Evolutionary conservation across 2,113 vertebrate species (phyloP), one percentile per base, ranked within the genome.

Genomic region (Globicephala melas): DNA sequence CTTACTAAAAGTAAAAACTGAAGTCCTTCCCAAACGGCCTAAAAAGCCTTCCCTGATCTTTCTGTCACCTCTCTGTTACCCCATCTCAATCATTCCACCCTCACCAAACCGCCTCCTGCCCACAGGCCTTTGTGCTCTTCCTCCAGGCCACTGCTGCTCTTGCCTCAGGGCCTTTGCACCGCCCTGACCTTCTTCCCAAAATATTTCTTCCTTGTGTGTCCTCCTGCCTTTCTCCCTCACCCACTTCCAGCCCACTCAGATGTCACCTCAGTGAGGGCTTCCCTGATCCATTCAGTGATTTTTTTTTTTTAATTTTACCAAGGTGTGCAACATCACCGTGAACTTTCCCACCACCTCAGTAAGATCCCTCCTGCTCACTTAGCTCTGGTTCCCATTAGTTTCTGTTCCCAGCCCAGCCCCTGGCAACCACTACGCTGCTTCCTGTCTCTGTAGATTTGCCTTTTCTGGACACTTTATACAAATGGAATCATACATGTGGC

Each of bases 401-500:
- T 28, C 33, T 13, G 1, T 84, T 58, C 36, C 31, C 2, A 73
- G 14, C 8, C 33, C 25, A 60, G 65, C 41, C 58, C 62, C 10
- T 71, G 71, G 68, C 65, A 65, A 8, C 4, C 25, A 36, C 2
- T 0, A 5, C 11, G 53, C 71, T 94, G 5, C 10, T 36, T 60
- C 36, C 47, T 82, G 36, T 71, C n/a, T 92, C 53, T 50, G 6
- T 58, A 47, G 31, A 63, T 89, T 70, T 80, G 65, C 58, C 31
- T 95, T 95, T 96, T 68, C 58, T 95, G 53, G 68, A 55, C 70
- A 28, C 76, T 68, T 96, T 6, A 38, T 73, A 80, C 63, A 87
- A 62, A 60, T 58, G 55, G 63, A 84, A 31, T 71, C 26, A 17
- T 23, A 17, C 1, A 9, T 5, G 4, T 31, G 50, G 36, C 36